Evolutionary conservation across 2,888 invertebrate species (phyloP), one percentile per base, ranked within the genome.

Genomic region (Molorchus minor): DNA sequence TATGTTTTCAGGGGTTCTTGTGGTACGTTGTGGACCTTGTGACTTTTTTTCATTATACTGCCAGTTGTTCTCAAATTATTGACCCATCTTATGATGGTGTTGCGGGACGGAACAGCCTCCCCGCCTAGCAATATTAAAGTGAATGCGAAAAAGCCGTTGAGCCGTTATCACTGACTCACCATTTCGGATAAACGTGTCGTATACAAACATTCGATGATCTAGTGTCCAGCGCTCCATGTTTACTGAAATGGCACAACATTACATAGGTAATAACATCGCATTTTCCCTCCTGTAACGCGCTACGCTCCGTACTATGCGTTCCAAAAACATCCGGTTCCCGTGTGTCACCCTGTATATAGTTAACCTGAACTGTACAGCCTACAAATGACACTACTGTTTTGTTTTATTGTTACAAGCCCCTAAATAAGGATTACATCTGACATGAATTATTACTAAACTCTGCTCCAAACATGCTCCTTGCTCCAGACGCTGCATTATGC

Each of bases 121-220:
- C 5, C 3, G 20, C 15, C 40, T 38, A 10, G 10, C 25, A 52
- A 17, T 10, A 20, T 60, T 60, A 38, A 63, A 60, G 10, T 47
- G 53, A 36, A 46, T 29, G 57, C 57, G 56, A 64, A 64, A 64
- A 44, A 51, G 43, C 54, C 56, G 52, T 51, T 61, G 53, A 10
- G 49, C 57, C 8, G 29, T 44, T 13, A 45, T 57, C 29, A 62
- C 30, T 1, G 62, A 62, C 43, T 56, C 45, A 29, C 51, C 54
- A 62, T 55, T 65, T 16, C 43, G 29, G 35, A 57, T 40, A 25
- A 57, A 56, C 38, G 16, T 25, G 17, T 64, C 57, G 40, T 49
- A 56, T 7, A 52, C 55, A 49, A 62, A 62, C 59, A 62, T 59
- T 33, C 62, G 56, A 29, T 66, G 57, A 41, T 56, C 54, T 10